Evolutionary conservation across 2,888 invertebrate species (phyloP).

Genomic region (Palloptera scutellata): DNA sequence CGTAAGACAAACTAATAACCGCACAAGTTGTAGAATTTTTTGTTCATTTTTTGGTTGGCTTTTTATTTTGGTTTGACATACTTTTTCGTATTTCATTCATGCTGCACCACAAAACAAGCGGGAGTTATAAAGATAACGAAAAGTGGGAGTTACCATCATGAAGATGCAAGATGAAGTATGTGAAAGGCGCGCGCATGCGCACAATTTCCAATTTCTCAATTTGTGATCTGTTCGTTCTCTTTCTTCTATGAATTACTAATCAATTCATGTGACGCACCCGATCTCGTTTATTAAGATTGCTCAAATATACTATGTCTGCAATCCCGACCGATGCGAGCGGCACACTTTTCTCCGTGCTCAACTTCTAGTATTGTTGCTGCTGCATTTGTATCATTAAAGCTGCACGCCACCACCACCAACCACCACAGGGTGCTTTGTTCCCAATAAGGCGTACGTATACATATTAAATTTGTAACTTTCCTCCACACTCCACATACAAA

Average conservation of each 20-base stretch:
- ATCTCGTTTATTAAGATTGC: no score
- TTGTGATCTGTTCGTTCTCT: no score
- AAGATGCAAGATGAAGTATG: neutral
- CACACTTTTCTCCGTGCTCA: slow-evolving; percentile 20
- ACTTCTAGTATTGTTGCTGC: slow-evolving; percentile 17
- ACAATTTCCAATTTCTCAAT: neutral
- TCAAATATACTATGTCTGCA: neutral
- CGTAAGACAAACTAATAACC: neutral
- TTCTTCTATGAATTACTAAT: no score
- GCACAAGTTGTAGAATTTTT: slow-evolving; percentile 10
- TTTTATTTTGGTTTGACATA: neutral
- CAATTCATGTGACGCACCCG: no score
- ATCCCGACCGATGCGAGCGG: slow-evolving; percentile 19
- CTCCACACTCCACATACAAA: neutral
- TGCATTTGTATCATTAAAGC: slow-evolving; percentile 23
- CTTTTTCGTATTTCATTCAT: neutral
- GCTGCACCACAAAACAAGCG: neutral
- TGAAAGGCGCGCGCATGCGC: neutral
- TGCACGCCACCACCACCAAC: slow-evolving; percentile 7
- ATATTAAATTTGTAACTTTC: neutral
- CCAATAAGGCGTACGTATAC: neutral
- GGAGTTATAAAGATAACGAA: slow-evolving; percentile 4
- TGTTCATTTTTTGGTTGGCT: neutral
- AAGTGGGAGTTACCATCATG: slow-evolving; percentile 27
- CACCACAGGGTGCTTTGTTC: slow-evolving; percentile 9